phyloP scores from a whole-genome alignment of 2,113 vertebrate species.

The Pseudonaja textilis region DNA sequence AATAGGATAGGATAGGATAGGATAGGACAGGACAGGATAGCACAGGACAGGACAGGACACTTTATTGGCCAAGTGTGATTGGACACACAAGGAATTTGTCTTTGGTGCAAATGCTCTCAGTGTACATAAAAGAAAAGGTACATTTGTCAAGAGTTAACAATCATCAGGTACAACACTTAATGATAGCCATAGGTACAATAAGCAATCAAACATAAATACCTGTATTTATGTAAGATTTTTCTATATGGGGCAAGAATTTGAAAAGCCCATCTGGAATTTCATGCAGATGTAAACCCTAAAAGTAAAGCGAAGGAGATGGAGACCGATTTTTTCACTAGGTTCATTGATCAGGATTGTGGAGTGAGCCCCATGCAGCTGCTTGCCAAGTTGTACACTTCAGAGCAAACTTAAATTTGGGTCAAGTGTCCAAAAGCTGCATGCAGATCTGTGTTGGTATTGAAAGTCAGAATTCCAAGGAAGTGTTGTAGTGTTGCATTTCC shows the following conservation, averaged over 20 bases:
- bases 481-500: neutral
- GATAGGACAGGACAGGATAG: accelerated
- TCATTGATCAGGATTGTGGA: too few species aligned
- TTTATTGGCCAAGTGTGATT: too few species aligned
- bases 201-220: too few species aligned
- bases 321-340: neutral
- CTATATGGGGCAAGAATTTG: neutral
- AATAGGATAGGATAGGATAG: too few species aligned
- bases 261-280: slow-evolving; percentile 17
- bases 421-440: neutral
- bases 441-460: neutral
- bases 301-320: too few species aligned
- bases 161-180: too few species aligned
- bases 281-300: neutral
- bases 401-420: neutral
- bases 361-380: neutral
- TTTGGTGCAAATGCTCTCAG: too few species aligned
- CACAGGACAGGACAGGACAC: too few species aligned
- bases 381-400: neutral
- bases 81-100: too few species aligned
- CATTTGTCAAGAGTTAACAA: too few species aligned
- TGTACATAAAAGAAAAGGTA: too few species aligned
- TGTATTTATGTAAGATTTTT: neutral
- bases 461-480: neutral
- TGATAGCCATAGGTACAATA: too few species aligned